Evolutionary conservation across 2,888 invertebrate genomes (phyloP).

Genomic region (Clanis bilineata): DNA sequence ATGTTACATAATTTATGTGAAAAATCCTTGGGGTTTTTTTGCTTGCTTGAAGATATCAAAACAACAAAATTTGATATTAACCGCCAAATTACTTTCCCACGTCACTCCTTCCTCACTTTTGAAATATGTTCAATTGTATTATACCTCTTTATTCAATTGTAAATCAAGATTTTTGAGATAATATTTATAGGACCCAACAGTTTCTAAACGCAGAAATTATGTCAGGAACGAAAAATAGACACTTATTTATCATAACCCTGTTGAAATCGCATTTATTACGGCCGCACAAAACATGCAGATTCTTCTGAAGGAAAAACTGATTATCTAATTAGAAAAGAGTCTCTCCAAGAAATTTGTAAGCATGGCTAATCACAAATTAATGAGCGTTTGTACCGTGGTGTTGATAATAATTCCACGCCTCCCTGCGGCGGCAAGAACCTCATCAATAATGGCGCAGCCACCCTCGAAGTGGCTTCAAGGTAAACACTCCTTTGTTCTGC

Average conservation of each 20-base stretch:
- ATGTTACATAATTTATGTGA: too few relatives aligned
- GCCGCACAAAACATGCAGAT: slow-evolving; percentile 52
- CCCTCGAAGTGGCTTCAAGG: slow-evolving; percentile 43
- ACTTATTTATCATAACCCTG: too few relatives aligned
- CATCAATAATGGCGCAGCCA: slow-evolving; percentile 78
- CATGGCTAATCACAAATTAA: slow-evolving; percentile 81
- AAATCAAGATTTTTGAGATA: not conserved
- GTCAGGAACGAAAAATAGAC: not conserved
- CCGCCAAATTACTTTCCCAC: not conserved
- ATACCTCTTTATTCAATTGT: not conserved
- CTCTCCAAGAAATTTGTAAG: slow-evolving; percentile 63
- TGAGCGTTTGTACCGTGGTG: slow-evolving; percentile 76
- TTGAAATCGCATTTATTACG: slow-evolving; percentile 50
- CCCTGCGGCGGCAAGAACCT: slow-evolving; percentile 80
- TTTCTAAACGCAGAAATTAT: not conserved
- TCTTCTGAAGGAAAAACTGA: slow-evolving; percentile 64
- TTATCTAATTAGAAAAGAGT: slow-evolving; percentile 77
- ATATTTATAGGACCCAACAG: not conserved
- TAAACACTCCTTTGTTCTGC: slow-evolving; percentile 49
- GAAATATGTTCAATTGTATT: too few relatives aligned
- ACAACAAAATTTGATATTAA: too few relatives aligned
- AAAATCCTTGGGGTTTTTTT: too few relatives aligned
- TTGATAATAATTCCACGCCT: slow-evolving; percentile 73
- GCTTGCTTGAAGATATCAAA: too few relatives aligned
- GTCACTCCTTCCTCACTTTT: not conserved